Conservation (phyloP, 2,888 invertebrate species). For the Thymelicus lineola region DNA sequence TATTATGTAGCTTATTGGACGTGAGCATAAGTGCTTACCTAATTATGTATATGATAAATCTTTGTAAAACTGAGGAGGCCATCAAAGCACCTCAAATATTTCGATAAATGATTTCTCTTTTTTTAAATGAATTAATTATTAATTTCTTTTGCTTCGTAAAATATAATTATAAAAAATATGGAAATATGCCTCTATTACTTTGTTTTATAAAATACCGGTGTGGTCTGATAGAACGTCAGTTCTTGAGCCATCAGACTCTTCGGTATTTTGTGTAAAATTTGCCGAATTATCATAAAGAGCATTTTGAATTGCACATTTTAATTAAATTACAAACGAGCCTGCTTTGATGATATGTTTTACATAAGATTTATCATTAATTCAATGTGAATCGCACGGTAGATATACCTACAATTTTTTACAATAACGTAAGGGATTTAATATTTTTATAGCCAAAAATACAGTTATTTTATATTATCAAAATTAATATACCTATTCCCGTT, state of each 20-base stretch:
- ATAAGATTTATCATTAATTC: constrained; percentile 50
- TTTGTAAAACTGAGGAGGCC: constrained; percentile 71
- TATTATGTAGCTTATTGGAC: constrained; percentile 51
- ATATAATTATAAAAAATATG: too few relatives aligned
- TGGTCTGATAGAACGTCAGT: constrained; percentile 76
- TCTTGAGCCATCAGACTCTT: constrained; percentile 81
- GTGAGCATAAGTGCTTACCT: constrained; percentile 58
- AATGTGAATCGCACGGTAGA: too few relatives aligned
- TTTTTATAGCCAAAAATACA: too few relatives aligned
- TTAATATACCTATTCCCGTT: too few relatives aligned
- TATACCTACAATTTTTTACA: too few relatives aligned
- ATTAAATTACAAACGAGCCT: constrained; percentile 13
- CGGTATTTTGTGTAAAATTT: constrained; percentile 58
- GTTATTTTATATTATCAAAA: too few relatives aligned
- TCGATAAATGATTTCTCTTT: constrained; percentile 6
- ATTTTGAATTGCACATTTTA: not conserved
- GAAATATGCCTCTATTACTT: too few relatives aligned
- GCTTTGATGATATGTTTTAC: constrained; percentile 48
- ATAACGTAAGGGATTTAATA: too few relatives aligned
- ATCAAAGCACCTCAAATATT: constrained; percentile 56
- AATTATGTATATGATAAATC: constrained; percentile 60
- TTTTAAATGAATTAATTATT: too few relatives aligned
- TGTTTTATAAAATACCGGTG: constrained; percentile 62
- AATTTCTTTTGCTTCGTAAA: too few relatives aligned
- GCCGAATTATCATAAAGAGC: not conserved